A percentile compares a stretch with the other conserved stretches of the same genome.
Evolutionary conservation across 1,140 invertebrate species (phyloP).

Genomic region (Stegodyphus mimosarum): DNA sequence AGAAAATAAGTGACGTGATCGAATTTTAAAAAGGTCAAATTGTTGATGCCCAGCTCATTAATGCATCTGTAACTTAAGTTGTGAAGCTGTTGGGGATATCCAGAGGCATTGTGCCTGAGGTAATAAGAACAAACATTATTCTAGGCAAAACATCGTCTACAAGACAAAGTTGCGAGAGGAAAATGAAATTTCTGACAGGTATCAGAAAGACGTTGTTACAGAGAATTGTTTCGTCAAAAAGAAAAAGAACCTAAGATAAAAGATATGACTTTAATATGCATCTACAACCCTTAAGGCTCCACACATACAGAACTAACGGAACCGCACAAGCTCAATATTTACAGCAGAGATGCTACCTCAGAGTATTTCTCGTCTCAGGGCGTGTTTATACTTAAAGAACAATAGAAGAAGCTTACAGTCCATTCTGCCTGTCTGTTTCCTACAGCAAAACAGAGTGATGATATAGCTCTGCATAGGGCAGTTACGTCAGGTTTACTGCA

Average conservation of each 20-base stretch:
- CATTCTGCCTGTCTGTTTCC: too few species aligned
- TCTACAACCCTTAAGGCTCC: background rate
- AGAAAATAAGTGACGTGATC: too few species aligned
- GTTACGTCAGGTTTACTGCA: too few species aligned
- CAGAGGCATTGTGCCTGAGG: background rate
- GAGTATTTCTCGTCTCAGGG: background rate
- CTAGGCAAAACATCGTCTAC: background rate
- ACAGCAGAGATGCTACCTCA: background rate
- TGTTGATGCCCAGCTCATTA: background rate
- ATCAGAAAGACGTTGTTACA: background rate
- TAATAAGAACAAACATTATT: background rate
- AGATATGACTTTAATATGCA: background rate
- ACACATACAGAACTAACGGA: background rate
- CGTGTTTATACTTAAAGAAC: too few species aligned
- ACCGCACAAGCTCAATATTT: background rate
- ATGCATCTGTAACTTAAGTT: background rate
- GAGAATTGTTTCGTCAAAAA: background rate
- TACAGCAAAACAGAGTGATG: too few species aligned
- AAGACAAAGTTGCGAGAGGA: background rate
- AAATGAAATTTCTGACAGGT: background rate
- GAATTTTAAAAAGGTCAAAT: too few species aligned
- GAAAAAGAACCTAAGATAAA: background rate
- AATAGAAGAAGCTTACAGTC: too few species aligned
- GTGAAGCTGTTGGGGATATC: background rate
- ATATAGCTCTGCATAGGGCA: too few species aligned